These are phyloP conservation scores for Astyanax mexicanus DNA, from an alignment of 2,797 vertebrate genomes.

Conservation along the genomic window DNA sequence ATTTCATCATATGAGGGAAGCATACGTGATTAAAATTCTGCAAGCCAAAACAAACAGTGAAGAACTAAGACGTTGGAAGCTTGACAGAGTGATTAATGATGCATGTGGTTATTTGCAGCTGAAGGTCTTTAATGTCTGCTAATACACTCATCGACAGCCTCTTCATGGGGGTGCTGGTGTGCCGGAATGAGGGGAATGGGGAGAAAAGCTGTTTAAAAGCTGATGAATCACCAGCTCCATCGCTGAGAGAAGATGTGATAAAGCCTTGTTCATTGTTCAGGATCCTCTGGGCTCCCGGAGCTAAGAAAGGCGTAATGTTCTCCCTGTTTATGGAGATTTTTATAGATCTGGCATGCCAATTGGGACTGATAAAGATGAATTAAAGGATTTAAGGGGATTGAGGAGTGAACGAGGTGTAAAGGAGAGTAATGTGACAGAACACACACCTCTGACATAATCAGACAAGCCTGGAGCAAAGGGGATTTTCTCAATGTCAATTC, in stretches of 20 bases:
- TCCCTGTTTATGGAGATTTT: conserved; percentile 11
- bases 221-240: not conserved
- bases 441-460: not conserved
- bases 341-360: not conserved
- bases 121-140: not conserved
- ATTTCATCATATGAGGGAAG: not conserved
- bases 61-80: not conserved
- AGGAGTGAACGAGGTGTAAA: not conserved
- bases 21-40: no score
- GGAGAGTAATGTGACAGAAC: not conserved
- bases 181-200: no score
- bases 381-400: conserved; percentile 2
- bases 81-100: not conserved
- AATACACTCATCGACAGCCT: no score
- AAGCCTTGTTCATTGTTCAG: conserved; percentile 7
- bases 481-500: no score
- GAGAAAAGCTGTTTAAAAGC: no score
- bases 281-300: not conserved
- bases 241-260: conserved; percentile 6
- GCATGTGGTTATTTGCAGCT: not conserved
- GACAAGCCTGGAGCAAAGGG: no score
- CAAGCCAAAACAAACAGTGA: not conserved
- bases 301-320: conserved; percentile 11
- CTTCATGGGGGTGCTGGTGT: no score
- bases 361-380: not conserved